Evolutionary conservation across 2,113 vertebrate species (phyloP).

Genomic region (Aldabrachelys gigantea): DNA sequence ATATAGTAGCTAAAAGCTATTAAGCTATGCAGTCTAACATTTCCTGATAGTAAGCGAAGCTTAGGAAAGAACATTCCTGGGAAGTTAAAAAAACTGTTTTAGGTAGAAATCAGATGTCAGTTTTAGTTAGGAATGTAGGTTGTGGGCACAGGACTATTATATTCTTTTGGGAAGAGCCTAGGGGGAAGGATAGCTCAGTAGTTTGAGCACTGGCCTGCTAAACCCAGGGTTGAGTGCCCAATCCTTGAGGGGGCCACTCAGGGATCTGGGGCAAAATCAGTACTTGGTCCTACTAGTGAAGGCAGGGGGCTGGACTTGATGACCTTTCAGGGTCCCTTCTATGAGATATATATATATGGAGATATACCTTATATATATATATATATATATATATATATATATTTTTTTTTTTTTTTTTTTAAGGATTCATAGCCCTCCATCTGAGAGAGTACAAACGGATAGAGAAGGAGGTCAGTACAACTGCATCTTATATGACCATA

Average conservation of each 20-base stretch:
- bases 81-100: background rate
- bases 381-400: too few species aligned
- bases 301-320: too few species aligned
- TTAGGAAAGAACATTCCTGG: background rate
- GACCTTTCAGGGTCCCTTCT: too few species aligned
- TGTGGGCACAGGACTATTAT: background rate
- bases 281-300: too few species aligned
- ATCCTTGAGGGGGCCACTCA: too few species aligned
- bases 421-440: background rate
- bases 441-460: background rate
- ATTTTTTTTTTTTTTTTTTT: too few species aligned
- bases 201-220: too few species aligned
- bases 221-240: too few species aligned
- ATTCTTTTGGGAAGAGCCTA: background rate
- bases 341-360: too few species aligned
- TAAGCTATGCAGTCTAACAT: background rate
- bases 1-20: background rate
- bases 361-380: too few species aligned
- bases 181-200: too few species aligned
- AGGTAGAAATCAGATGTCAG: background rate
- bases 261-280: too few species aligned
- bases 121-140: background rate
- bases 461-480: background rate
- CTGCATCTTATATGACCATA: background rate
- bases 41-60: background rate